Conservation (phyloP, 1,140 invertebrate species). For the Platorchestia sp. region DNA sequence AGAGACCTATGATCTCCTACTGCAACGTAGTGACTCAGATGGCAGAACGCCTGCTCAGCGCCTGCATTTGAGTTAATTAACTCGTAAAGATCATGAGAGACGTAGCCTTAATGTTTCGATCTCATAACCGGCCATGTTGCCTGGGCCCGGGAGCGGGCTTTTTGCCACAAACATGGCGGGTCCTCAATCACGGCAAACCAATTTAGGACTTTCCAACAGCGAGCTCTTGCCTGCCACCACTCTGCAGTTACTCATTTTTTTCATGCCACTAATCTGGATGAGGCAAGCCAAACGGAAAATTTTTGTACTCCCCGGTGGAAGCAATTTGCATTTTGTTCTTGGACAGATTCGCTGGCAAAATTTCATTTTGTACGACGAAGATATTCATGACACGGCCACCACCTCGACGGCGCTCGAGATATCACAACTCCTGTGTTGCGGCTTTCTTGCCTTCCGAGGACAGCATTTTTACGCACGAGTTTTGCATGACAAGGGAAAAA, state of each 20-base stretch:
- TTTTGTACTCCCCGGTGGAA: constrained; percentile 36
- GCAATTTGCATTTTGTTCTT: constrained; percentile 55
- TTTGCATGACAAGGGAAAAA: constrained; percentile 1
- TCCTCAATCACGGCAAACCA: constrained; percentile 45
- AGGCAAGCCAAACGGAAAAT: constrained; percentile 52
- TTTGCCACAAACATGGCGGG: neutral
- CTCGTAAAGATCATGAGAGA: neutral
- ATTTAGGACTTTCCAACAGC: constrained; percentile 35
- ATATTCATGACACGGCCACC: constrained; percentile 22
- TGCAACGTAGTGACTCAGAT: neutral
- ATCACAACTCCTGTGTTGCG: neutral
- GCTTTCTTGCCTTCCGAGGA: neutral
- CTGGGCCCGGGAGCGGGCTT: neutral
- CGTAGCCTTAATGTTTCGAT: neutral
- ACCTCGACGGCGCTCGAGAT: neutral
- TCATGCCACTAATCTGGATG: constrained; percentile 46
- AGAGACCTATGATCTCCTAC: neutral
- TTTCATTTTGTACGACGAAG: constrained; percentile 30
- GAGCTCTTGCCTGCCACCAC: constrained; percentile 37
- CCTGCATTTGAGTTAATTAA: neutral
- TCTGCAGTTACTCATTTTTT: constrained; percentile 38
- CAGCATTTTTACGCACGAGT: neutral
- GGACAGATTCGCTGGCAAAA: constrained; percentile 52
- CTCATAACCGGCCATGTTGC: neutral
- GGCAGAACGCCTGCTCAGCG: neutral